Base-by-base conservation (phyloP, 2,888 invertebrate species). In the Aquatica leii region DNA sequence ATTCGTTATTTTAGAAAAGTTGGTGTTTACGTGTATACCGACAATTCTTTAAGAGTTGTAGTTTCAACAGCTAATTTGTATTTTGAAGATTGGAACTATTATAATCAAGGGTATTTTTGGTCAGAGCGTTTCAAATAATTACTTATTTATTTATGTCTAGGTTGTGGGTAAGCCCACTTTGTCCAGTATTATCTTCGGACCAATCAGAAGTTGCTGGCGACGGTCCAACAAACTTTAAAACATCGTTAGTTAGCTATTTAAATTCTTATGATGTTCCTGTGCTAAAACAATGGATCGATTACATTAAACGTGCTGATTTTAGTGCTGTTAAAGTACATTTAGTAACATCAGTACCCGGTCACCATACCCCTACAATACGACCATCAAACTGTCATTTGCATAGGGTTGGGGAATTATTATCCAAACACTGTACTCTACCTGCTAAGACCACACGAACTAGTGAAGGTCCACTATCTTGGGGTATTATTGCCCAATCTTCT, bases 41-140 rank as follows among this genome's bases (percentile, higher is more conserved):
- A 95, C 73, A 86, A 89, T 0, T 93, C 94, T 0, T 82, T 97
- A 55, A 84, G 97, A 9, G 88, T 98, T 4, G 90, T 96, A 0
- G 87, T 98, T 31, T 94, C 93, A 0, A 97, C 97, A 0, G 95
- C 97, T 0, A 98, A 98, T 83, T 84, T 98, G 2, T 92, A 97
- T 71, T 85, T 89, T 18, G 90, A 92, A 67, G 98, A 98, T 81
- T 98, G 98, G 98, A 89, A 92, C 74, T 93, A 97, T 79, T 89
- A 96, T 72, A 95, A 96, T 0, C 97, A 98, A 81, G 96, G 96
- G 88, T 93, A 78, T 8, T 35, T 14, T 49, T 18, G 35, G 8
- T 57, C 18, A 12, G n/a, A 4, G n/a, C 15, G 31, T 18, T 24
- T 35, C 18, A 21, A 15, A n/a, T n/a, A 54, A 1, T 9, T 54